Evolutionary conservation across 2,113 vertebrate genomes (phyloP), one percentile per base, ranked within the genome.

Genomic region (Neodon shergylaensis): DNA sequence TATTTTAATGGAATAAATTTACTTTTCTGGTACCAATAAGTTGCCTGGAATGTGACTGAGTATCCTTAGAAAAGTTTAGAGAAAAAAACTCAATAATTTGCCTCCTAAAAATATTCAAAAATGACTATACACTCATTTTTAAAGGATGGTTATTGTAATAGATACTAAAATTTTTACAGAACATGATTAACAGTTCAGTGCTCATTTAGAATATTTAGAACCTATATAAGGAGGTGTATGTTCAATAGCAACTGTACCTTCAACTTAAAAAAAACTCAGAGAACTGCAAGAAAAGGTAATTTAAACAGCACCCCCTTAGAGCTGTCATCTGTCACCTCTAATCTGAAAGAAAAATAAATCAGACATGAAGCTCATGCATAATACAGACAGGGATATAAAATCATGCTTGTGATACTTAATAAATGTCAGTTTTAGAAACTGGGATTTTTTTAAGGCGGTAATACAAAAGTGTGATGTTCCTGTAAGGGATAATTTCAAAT

Each of bases 321-420:
- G 73, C 85, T 92, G 92, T 94, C 96, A 88, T 42, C 91, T 91
- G 91, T 91, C 96, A 90, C 89, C 91, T 95, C 92, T 95, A 88
- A 91, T 89, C 83, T 66, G 85, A 44, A 66, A 61, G 92, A 88
- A 91, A 91, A 95, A 96, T 86, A 91, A 98, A 97, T 97, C 92
- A 97, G 93, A 96, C 90, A 79, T 6, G 78, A 96, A 61, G 79
- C 78, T 63, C 58, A 44, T 78, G 96, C 85, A 91, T 82, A 44
- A 88, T 79, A 87, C 49, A 42, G 72, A 33, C 63, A 1, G 73
- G 39, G 33, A 3, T 22, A 49, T n/a, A 88, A 87, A 95, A 89
- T 94, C 68, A 17, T 47, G 65, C 63, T 86, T 87, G 74, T 47
- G 93, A 72, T 52, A 81, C 82, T 92, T 97, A 92, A 94, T 95